Evolutionary conservation across 2,797 vertebrate species (phyloP), one percentile per base, ranked within the genome.

Genomic region (Echeneis naucrates): DNA sequence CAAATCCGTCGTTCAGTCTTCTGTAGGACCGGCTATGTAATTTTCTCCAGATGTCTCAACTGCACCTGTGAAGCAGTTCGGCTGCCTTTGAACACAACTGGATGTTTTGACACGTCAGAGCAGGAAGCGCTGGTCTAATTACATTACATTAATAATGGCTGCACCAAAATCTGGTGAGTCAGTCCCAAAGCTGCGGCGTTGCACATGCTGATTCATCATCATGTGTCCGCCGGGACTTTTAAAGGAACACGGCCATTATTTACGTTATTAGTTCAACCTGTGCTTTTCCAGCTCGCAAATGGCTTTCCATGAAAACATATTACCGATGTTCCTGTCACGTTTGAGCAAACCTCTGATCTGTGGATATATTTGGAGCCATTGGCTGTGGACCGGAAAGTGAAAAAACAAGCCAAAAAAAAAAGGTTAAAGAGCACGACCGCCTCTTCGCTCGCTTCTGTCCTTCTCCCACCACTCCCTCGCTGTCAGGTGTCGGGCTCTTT

Each of bases 401-500:
- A 60, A n/a, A 54, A 40, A 27, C 51, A 23, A 50, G 45, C n/a
- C 45, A 21, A 11, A 5, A n/a, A 23, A 30, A 4, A 64, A 4
- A 45, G 53, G n/a, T 26, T 42, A 33, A 62, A 72, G 30, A 62
- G 59, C n/a, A n/a, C n/a, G n/a, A n/a, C n/a, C n/a, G n/a, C n/a
- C n/a, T n/a, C n/a, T n/a, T n/a, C n/a, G n/a, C 33, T 71, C 0
- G 2, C 59, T 14, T 42, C 56, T 33, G 57, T 42, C 50, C 48
- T n/a, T 26, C 65, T n/a, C 68, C 47, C 48, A 54, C 26, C 48
- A 8, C 71, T 47, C 44, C 53, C 50, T 32, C 21, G 60, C 78
- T 86, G 83, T 86, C 87, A 86, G 67, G 7, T 75, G 82, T 83
- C 57, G 63, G 67, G 14, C 72, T 80, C 86, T 75, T 76, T 80